Conservation (phyloP, 2,888 invertebrate species). For the Lymantria dispar region DNA sequence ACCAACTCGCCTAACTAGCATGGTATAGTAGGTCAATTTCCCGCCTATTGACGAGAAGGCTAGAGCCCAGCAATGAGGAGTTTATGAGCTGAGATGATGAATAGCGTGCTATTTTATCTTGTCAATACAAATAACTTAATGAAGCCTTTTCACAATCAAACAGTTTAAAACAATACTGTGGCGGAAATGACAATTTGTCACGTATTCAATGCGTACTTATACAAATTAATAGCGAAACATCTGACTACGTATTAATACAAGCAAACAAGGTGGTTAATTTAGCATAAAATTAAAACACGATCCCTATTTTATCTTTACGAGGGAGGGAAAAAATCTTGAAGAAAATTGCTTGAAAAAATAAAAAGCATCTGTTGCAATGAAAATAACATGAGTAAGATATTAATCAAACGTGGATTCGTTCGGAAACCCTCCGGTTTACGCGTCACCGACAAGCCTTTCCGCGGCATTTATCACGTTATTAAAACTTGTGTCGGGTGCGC, state of each 20-base stretch:
- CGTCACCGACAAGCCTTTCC: slow-evolving; percentile 79
- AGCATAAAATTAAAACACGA: slow-evolving; percentile 70
- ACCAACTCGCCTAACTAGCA: too few species aligned
- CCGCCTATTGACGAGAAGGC: too few species aligned
- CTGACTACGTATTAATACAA: slow-evolving; percentile 45
- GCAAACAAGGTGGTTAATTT: slow-evolving; percentile 59
- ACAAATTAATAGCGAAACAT: slow-evolving; percentile 32
- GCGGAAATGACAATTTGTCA: slow-evolving; percentile 10
- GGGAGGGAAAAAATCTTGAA: slow-evolving; percentile 33
- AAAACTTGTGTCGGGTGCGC: slow-evolving; percentile 72
- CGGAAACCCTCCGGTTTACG: slow-evolving; percentile 58
- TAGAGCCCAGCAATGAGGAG: not conserved
- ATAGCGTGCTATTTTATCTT: not conserved
- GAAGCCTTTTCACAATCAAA: not conserved
- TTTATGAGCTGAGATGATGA: not conserved
- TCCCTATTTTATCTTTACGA: slow-evolving; percentile 48
- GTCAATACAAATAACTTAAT: too few species aligned
- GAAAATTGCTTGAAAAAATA: slow-evolving; percentile 62
- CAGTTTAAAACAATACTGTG: not conserved
- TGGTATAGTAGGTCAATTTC: too few species aligned
- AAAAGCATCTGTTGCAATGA: slow-evolving; percentile 58
- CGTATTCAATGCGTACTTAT: slow-evolving; percentile 9
- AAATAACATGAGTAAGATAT: slow-evolving; percentile 54
- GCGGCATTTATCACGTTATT: slow-evolving; percentile 81
- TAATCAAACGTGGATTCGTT: slow-evolving; percentile 40